Conservation (phyloP, 1,140 invertebrate genomes). For the Tribolium madens region DNA sequence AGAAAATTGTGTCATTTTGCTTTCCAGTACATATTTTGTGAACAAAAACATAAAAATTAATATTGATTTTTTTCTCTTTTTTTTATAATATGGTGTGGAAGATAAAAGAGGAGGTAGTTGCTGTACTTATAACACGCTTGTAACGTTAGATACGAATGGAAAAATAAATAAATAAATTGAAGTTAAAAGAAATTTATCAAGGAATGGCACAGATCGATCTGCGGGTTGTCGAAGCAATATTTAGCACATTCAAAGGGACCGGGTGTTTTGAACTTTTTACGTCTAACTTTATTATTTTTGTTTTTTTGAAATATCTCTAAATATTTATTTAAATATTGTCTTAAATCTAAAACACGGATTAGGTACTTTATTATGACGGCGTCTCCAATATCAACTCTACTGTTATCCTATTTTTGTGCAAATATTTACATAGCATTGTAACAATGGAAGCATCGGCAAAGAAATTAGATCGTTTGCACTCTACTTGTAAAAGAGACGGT, state of each 20-base stretch:
- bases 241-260: not conserved
- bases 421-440: constrained; percentile 15
- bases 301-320: too few relatives aligned
- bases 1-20: not conserved
- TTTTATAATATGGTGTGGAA: too few relatives aligned
- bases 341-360: not conserved
- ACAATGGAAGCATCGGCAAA: not conserved
- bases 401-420: constrained; percentile 8
- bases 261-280: not conserved
- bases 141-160: not conserved
- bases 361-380: not conserved
- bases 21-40: not conserved
- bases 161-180: not conserved
- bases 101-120: too few relatives aligned
- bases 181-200: not conserved
- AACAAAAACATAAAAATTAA: not conserved
- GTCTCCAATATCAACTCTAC: not conserved
- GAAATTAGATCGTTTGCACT: not conserved
- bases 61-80: not conserved
- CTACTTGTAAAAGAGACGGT: not conserved
- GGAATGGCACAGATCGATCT: not conserved
- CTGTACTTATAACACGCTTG: not conserved
- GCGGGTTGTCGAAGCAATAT: not conserved
- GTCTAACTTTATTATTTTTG: not conserved
- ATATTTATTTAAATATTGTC: too few relatives aligned